Percentiles rank a stretch among this genome's conserved stretches.
phyloP scores from a whole-genome alignment of 2,113 vertebrate species.

The Macquaria ambigua region DNA sequence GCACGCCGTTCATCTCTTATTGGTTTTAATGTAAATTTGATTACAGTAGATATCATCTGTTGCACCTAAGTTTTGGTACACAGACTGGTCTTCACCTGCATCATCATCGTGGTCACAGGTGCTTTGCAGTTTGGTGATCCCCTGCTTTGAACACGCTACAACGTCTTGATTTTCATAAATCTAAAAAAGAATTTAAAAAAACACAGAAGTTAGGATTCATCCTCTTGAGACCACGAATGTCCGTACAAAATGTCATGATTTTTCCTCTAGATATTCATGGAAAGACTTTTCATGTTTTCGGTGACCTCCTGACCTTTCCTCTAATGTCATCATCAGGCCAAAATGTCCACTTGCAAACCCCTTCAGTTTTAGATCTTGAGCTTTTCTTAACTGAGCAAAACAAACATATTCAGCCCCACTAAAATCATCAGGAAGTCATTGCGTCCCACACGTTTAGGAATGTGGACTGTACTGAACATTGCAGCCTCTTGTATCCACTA shows the following conservation, averaged over 20 bases:
- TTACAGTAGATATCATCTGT: slow-evolving; percentile 24
- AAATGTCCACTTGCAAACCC: too few species aligned
- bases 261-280: too few species aligned
- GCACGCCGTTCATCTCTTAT: not conserved
- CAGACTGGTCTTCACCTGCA: not conserved
- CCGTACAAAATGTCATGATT: too few species aligned
- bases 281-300: too few species aligned
- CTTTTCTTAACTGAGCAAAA: too few species aligned
- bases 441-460: not conserved
- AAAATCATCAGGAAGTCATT: not conserved
- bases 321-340: too few species aligned
- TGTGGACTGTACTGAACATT: not conserved
- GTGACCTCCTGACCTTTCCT: too few species aligned
- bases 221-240: too few species aligned
- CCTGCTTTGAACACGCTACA: rapidly evolving
- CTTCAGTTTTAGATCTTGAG: too few species aligned
- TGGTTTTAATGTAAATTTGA: not conserved
- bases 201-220: not conserved
- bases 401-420: not conserved
- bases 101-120: not conserved
- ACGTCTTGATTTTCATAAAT: slow-evolving; percentile 14
- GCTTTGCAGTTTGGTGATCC: not conserved
- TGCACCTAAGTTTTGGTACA: slow-evolving; percentile 2
- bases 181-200: slow-evolving; percentile 9
- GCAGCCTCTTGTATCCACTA: too few species aligned